Percentiles rank a stretch among this genome's conserved stretches.
Evolutionary conservation across 2,113 vertebrate species (phyloP).

Genomic region (Antidorcas marsupialis): DNA sequence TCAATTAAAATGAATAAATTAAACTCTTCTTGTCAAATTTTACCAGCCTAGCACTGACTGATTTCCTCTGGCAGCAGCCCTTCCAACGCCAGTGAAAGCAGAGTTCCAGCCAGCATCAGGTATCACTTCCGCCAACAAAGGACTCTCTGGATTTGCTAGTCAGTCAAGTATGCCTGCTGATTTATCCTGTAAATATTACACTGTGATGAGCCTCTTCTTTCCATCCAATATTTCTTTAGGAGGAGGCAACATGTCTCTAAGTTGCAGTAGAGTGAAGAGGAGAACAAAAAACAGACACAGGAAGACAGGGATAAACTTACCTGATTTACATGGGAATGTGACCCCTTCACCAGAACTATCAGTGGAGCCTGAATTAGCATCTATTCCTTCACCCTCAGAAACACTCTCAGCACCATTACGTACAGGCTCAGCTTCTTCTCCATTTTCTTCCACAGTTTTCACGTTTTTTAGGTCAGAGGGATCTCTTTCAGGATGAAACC

Average conservation of each 20-base stretch:
- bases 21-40: neutral
- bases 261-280: neutral
- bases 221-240: neutral
- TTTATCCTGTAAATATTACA: neutral
- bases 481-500: slow-evolving; percentile 76
- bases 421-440: slow-evolving; percentile 88
- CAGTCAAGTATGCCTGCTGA: neutral
- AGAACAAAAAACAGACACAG: neutral
- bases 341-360: slow-evolving; percentile 81
- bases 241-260: neutral
- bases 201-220: neutral
- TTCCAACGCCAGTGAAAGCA: neutral
- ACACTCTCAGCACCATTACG: slow-evolving; percentile 89
- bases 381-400: slow-evolving; percentile 87
- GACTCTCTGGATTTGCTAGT: neutral
- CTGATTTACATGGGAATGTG: slow-evolving; percentile 82
- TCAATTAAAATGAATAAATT: neutral
- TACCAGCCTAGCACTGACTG: neutral
- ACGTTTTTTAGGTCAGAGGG: slow-evolving; percentile 67
- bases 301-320: slow-evolving; percentile 72
- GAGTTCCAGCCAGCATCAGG: neutral
- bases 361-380: slow-evolving; percentile 77
- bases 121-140: neutral
- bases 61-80: neutral
- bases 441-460: slow-evolving; percentile 87